Evolutionary conservation across 2,888 invertebrate species (phyloP).

Genomic region (Neoascia interrupta): DNA sequence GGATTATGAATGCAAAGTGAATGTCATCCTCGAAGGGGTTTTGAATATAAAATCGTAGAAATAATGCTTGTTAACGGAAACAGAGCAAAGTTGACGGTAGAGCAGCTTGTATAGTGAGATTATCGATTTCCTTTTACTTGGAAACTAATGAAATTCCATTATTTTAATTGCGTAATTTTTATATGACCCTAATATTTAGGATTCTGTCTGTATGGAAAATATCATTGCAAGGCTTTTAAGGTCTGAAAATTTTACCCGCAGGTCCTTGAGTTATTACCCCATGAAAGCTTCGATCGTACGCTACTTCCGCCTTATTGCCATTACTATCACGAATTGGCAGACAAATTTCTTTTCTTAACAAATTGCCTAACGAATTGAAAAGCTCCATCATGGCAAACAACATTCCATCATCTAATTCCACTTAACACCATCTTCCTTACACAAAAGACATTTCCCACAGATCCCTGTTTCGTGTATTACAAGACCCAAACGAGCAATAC

Average conservation of each 20-base stretch:
- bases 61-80: constrained; percentile 52
- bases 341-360: constrained; percentile 19
- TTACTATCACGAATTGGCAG: constrained; percentile 45
- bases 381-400: constrained; percentile 24
- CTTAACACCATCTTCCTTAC: constrained; percentile 46
- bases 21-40: constrained; percentile 54
- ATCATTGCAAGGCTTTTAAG: no score
- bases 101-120: constrained; percentile 15
- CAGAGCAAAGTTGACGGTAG: background rate
- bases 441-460: constrained; percentile 29
- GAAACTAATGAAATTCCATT: constrained; percentile 51
- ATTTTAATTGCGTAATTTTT: constrained; percentile 48
- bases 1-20: constrained; percentile 67
- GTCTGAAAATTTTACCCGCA: background rate
- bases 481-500: constrained; percentile 42
- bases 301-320: constrained; percentile 17
- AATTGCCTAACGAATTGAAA: constrained; percentile 60
- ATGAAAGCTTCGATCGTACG: background rate
- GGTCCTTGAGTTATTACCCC: background rate
- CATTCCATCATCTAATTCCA: constrained; percentile 58
- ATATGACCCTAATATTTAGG: no score
- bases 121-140: constrained; percentile 48
- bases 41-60: constrained; percentile 64
- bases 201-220: background rate
- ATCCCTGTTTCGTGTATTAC: background rate